Evolutionary conservation across 2,888 invertebrate species (phyloP).

Genomic region (Apoderus coryli): DNA sequence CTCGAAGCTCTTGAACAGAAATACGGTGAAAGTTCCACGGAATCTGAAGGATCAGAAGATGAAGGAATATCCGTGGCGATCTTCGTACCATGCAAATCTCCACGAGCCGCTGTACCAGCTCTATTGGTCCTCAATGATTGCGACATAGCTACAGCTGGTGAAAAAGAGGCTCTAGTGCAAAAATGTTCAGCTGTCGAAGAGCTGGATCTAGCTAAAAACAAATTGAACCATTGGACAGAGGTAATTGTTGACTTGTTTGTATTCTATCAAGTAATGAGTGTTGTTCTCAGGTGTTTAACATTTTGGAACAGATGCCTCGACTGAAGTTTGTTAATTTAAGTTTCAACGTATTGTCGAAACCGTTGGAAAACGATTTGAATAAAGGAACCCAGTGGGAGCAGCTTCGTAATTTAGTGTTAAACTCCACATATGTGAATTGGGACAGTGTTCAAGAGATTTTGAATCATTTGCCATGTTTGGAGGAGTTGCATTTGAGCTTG

Average conservation of each 20-base stretch:
- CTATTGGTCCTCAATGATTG: constrained; percentile 80
- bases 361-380: constrained; percentile 31
- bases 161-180: constrained; percentile 60
- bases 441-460: constrained; percentile 62
- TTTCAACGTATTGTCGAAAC: constrained; percentile 68
- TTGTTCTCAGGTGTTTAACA: constrained; percentile 58
- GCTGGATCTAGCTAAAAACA: constrained; percentile 86
- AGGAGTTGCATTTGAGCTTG: constrained; percentile 84
- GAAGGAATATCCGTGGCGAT: constrained; percentile 65
- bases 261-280: too few relatives aligned
- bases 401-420: constrained; percentile 67
- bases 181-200: constrained; percentile 86
- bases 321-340: constrained; percentile 86
- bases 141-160: constrained; percentile 81
- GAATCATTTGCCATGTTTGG: constrained; percentile 60
- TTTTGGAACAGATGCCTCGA: constrained; percentile 75
- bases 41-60: constrained; percentile 43
- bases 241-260: too few relatives aligned
- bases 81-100: constrained; percentile 72
- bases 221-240: constrained; percentile 78
- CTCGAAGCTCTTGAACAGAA: constrained; percentile 81
- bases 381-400: constrained; percentile 37
- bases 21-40: constrained; percentile 46
- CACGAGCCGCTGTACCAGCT: constrained; percentile 62
- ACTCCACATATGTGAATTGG: constrained; percentile 81